Base-by-base conservation (phyloP, 2,797 vertebrate species). In the Sebastes minor region DNA sequence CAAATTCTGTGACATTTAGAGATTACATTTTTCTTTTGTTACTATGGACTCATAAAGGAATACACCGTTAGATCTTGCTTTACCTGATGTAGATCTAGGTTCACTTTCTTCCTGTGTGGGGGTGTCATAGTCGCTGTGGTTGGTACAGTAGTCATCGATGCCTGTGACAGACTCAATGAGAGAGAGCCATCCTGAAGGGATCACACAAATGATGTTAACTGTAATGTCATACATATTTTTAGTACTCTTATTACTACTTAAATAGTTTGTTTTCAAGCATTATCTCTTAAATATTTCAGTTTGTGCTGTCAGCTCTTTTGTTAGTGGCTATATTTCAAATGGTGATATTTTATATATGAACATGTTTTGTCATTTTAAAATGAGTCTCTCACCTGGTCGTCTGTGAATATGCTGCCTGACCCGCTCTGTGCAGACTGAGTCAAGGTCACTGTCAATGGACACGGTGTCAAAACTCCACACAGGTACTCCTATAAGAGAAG, bases 371-470 rank as follows among this genome's bases (percentile, higher is more conserved):
- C 9, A 20, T 49, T 20, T 49, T 46, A 12, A 61, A 59, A 78
- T 6, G 1, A 23, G 16, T 64, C 42, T 75, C 70, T 82, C 78
- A 95, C 95, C 93, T 74, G 85, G 85, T 27, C 25, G 76, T 53
- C 64, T 90, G 74, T 83, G 71, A 61, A 96, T 80, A 52, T 95
- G 90, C 57, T 81, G 75, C 33, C 85, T 88, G 73, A 95, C 86
- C 38, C 73, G 85, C 67, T 94, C 92, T 5, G 92, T 94, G 66
- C 83, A 86, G 74, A 94, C 92, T 2, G 95, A 95, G 66, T 96
- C 94, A 59, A 95, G 86, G 86, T 97, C 93, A 30, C 95, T 95
- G 86, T 95, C 94, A 22, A 94, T 89, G 23, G 93, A 94, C 85
- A 95, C 91, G 0, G 77, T 66, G 77, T 95, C 95, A 82, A 96